Evolutionary conservation across 2,888 invertebrate genomes (phyloP), one percentile per base, ranked within the genome.

Genomic region (Trissolcus japonicus): DNA sequence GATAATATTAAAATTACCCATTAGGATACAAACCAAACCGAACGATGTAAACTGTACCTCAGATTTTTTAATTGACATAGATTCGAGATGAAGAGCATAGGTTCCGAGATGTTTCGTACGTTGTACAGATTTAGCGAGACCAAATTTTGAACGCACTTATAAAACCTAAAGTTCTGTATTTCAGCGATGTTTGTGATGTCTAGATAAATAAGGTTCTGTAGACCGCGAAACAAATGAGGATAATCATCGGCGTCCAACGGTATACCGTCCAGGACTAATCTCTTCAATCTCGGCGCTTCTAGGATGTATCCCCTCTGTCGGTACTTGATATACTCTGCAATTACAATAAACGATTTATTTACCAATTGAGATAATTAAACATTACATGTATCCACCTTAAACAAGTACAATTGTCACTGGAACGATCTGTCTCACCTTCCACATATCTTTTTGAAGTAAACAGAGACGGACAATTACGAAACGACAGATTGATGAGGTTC

Each of bases 61-160:
- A 92, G 84, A 51, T 89, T 88, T 80, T 88, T 90, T 25, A 92
- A 84, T 56, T 89, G 85, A 80, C 89, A 90, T 55, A 92, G 88
- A 68, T 84, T 85, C 9, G 55, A 69, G 43, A 87, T 80, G 51
- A 86, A 86, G 29, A 68, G 40, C 56, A 80, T 76, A n/a, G 82
- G 78, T 9, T 75, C 67, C 84, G 86, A 69, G 85, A 79, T 17
- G 86, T 86, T 82, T 86, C 79, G 82, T 11, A 97, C 95, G 90
- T 96, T 95, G 86, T 96, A 95, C 55, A 98, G 90, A 80, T 95
- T 92, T 14, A 98, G 90, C 1, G 94, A 94, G 19, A 91, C 91
- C 79, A 98, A 90, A 84, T 93, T 92, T 35, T 91, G 91, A 80
- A 96, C 89, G 80, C 92, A 91, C 62, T 91, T 90, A 29, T 95